Percentiles rank a stretch among this genome's conserved stretches.
phyloP scores from a whole-genome alignment of 2,797 vertebrate species.

The Myiotriccus ornatus region DNA sequence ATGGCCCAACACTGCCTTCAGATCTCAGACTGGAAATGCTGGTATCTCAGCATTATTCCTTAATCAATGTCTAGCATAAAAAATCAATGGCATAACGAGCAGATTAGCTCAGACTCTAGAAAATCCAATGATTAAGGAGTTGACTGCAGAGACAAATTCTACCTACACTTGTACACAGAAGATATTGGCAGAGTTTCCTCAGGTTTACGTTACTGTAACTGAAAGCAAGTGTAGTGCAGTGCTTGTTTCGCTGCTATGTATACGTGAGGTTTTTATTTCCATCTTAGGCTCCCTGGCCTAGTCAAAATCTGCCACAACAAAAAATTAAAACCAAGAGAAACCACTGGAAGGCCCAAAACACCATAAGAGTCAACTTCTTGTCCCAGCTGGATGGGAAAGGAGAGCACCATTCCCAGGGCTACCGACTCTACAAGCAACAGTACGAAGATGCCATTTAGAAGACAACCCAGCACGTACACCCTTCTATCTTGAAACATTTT shows the following conservation, averaged over 20 bases:
- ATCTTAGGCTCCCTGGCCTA: not conserved
- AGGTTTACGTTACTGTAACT: not conserved
- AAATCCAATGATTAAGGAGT: not conserved
- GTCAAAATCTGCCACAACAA: not conserved
- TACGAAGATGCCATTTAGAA: not conserved
- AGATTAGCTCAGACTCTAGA: not conserved
- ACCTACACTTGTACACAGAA: not conserved
- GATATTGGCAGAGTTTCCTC: not conserved
- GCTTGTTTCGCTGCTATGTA: not conserved
- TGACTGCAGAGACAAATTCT: not conserved
- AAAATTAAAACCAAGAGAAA: not conserved
- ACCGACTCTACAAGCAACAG: not conserved
- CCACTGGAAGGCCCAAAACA: not conserved
- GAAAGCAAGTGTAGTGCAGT: not conserved
- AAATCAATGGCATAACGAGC: not conserved
- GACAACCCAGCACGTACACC: accelerated
- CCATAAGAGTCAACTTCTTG: not conserved
- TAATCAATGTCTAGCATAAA: not conserved
- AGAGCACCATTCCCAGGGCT: not conserved
- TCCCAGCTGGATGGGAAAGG: not conserved
- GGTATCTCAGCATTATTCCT: not conserved
- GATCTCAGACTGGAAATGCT: not conserved
- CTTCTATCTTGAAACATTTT: not conserved
- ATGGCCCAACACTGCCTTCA: not conserved
- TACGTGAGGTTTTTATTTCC: not conserved